Conservation (phyloP, 2,888 invertebrate species). For the Tipula confusa region DNA sequence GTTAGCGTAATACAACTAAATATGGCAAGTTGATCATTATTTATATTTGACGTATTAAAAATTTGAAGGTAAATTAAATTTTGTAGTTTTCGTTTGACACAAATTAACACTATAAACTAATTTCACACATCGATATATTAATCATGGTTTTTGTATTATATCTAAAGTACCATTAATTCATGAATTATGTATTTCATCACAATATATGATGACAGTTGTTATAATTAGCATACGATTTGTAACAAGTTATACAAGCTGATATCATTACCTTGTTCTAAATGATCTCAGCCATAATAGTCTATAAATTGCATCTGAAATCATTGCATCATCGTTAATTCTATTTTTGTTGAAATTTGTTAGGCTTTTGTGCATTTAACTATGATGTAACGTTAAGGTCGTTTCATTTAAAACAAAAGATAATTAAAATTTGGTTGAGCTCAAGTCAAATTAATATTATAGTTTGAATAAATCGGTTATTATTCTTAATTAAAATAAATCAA, state of each 20-base stretch:
- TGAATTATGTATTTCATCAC: not conserved
- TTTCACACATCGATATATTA: not conserved
- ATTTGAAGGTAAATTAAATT: not conserved
- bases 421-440: no score
- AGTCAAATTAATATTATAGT: no score
- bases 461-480: no score
- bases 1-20: not conserved
- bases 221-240: not conserved
- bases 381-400: no score
- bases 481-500: no score
- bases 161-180: not conserved
- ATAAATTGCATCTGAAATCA: not conserved
- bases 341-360: no score
- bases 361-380: no score
- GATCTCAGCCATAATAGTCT: not conserved
- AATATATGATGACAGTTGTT: not conserved
- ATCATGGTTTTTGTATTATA: not conserved
- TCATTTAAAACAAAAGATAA: no score
- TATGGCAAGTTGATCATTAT: not conserved
- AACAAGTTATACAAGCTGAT: not conserved
- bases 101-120: not conserved
- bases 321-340: no score
- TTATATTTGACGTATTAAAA: not conserved
- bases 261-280: conserved; percentile 20
- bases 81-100: not conserved